phyloP scores from a whole-genome alignment of 2,888 invertebrate species.

The Synergus laeviventris region DNA sequence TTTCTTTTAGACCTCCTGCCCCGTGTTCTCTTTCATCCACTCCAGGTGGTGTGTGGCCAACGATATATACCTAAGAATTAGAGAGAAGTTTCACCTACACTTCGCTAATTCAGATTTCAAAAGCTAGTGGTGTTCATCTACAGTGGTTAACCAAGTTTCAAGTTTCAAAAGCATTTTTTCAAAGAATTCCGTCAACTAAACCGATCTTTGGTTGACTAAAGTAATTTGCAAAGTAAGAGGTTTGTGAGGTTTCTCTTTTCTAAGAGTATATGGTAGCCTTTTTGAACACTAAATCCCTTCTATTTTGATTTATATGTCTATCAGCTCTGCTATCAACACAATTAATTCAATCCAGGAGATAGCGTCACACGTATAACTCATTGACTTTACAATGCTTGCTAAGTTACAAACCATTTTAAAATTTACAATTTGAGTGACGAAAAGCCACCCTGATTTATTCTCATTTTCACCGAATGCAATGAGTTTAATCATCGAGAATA shows the following conservation, averaged over 20 bases:
- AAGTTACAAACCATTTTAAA: too few species aligned
- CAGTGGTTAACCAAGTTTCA: neutral
- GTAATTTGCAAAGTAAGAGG: neutral
- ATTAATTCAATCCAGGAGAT: neutral
- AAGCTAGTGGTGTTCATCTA: neutral
- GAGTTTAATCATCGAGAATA: conserved; percentile 22
- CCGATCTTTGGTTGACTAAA: neutral
- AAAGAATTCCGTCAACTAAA: neutral
- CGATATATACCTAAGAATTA: conserved; percentile 86
- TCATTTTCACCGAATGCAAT: conserved; percentile 25
- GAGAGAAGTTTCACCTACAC: neutral
- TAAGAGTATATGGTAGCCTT: neutral
- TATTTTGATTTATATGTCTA: neutral
- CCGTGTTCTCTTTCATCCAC: conserved; percentile 88
- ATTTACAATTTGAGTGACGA: neutral
- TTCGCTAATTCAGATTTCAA: conserved; percentile 7
- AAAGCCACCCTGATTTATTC: conserved; percentile 44
- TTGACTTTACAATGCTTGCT: neutral
- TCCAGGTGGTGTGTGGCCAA: conserved; percentile 94
- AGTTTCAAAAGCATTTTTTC: conserved; percentile 6
- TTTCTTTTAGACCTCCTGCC: conserved; percentile 82
- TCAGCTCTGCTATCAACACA: neutral
- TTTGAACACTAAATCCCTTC: neutral
- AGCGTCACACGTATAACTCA: too few species aligned
- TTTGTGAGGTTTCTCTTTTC: neutral